Conservation (phyloP, 2,888 invertebrate species). For the Myopa testacea region DNA sequence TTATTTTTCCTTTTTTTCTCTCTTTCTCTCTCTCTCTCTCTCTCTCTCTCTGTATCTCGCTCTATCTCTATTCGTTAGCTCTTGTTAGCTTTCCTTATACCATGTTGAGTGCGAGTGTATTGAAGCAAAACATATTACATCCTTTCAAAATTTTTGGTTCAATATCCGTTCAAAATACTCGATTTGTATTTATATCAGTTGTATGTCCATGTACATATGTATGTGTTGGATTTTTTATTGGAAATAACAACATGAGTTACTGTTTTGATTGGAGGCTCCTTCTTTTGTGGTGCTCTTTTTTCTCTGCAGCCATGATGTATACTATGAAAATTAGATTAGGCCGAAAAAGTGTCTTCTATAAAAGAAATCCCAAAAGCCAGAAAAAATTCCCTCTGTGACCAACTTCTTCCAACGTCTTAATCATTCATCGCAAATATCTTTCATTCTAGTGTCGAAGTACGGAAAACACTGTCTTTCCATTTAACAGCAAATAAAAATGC, state of each 20-base stretch:
- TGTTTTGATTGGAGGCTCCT: neutral
- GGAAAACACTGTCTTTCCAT: too few species aligned
- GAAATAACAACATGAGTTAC: neutral
- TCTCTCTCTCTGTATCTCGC: neutral
- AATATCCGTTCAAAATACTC: too few species aligned
- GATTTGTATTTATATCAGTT: too few species aligned
- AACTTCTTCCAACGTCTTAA: too few species aligned
- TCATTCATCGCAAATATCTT: neutral
- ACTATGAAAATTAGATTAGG: too few species aligned
- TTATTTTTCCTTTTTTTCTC: neutral
- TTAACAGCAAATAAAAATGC: neutral
- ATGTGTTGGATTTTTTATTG: neutral
- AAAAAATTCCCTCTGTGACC: too few species aligned
- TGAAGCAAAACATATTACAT: too few species aligned
- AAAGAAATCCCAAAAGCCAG: too few species aligned
- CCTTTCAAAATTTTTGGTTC: too few species aligned
- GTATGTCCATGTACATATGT: neutral
- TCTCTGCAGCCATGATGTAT: too few species aligned
- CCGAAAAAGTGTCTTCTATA: too few species aligned
- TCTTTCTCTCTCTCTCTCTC: too few species aligned
- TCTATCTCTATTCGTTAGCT: constrained; percentile 20
- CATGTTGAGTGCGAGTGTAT: neutral
- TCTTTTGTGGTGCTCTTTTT: neutral
- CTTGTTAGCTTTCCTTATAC: constrained; percentile 20
- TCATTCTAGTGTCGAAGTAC: neutral